phyloP scores from a whole-genome alignment of 1,140 invertebrate genomes.

The Euglossa dilemma region DNA sequence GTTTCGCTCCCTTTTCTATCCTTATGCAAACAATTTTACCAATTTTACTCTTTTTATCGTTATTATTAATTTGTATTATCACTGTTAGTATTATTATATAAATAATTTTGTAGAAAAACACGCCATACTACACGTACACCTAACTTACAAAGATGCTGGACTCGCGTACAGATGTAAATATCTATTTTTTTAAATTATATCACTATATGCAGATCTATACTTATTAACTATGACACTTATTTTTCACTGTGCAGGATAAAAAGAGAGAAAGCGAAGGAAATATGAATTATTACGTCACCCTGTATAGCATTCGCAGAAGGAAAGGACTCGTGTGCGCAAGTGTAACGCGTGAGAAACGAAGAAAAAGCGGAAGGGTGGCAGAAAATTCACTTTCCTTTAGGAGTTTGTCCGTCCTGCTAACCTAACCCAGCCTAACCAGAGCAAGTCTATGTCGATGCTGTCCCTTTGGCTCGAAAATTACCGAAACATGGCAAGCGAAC shows the following conservation, averaged over 20 bases:
- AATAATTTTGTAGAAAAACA: background rate
- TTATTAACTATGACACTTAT: no score
- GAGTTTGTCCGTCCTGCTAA: conserved; percentile 51
- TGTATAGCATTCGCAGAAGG: background rate
- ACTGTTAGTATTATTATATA: background rate
- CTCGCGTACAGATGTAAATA: background rate
- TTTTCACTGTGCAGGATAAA: background rate
- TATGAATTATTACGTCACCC: conserved; percentile 14
- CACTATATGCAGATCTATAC: background rate
- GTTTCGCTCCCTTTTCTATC: no score
- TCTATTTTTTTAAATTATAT: background rate
- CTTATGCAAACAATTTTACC: background rate
- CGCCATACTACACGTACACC: no score
- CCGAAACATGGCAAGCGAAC: conserved; percentile 28
- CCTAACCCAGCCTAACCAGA: no score
- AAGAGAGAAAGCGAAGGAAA: background rate
- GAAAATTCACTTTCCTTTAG: conserved; percentile 74
- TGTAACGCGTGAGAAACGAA: conserved; percentile 40
- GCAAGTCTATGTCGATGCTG: background rate
- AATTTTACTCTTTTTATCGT: background rate
- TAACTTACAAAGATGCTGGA: background rate
- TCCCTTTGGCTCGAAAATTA: conserved; percentile 27
- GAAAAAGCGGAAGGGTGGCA: conserved; percentile 44
- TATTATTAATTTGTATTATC: background rate
- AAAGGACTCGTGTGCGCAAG: conserved; percentile 19